Evolutionary conservation across 2,113 vertebrate species (phyloP).

Genomic region (Sterrhoptilus dennistouni): DNA sequence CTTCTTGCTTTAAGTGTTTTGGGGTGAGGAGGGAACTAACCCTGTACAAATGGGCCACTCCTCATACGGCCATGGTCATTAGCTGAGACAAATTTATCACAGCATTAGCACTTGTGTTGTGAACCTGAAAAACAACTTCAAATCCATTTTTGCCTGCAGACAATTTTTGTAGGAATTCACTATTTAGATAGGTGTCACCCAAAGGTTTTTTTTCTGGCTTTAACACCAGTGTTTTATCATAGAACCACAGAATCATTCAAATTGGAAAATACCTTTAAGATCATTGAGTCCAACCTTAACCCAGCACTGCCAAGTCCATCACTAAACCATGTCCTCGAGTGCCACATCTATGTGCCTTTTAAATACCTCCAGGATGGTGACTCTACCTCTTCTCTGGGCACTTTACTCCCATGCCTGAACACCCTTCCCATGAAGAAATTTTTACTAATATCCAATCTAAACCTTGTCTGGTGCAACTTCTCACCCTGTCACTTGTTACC

Average conservation of each 20-base stretch:
- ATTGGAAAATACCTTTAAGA: background rate
- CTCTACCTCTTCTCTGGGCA: background rate
- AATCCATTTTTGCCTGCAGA: background rate
- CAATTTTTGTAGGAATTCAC: accelerated
- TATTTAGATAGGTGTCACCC: background rate
- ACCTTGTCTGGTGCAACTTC: background rate
- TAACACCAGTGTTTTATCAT: background rate
- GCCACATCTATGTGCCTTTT: background rate
- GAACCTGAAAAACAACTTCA: background rate
- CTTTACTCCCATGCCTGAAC: background rate
- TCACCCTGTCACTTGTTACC: background rate
- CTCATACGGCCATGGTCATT: background rate
- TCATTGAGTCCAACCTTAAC: background rate
- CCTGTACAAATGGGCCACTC: background rate
- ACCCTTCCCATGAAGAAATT: background rate
- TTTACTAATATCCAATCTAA: background rate
- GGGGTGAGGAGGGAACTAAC: background rate
- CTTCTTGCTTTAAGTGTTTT: background rate
- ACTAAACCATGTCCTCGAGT: background rate
- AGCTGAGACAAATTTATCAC: background rate
- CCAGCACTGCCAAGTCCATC: background rate
- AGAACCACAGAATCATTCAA: background rate
- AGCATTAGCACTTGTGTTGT: background rate
- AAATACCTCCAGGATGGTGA: background rate
- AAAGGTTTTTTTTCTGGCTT: background rate